phyloP scores from a whole-genome alignment of 1,140 invertebrate species.

The Trachymyrmex cornetzi region DNA sequence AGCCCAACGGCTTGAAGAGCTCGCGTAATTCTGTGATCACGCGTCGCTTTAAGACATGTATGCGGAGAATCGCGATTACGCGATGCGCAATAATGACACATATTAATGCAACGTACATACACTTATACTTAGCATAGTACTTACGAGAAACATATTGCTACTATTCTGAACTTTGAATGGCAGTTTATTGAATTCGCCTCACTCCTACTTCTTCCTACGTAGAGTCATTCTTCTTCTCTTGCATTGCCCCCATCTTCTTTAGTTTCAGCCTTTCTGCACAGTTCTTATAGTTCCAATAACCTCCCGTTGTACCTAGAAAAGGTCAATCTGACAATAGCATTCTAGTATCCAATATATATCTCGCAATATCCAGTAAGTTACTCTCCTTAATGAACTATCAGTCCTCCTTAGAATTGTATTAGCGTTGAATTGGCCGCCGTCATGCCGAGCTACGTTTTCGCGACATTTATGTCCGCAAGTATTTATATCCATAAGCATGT shows the following conservation, averaged over 20 bases:
- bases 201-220: not conserved
- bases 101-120: constrained; percentile 30
- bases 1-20: not conserved
- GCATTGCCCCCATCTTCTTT: not conserved
- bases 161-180: not conserved
- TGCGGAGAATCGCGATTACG: constrained; percentile 7
- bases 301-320: not conserved
- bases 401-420: constrained; percentile 4
- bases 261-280: not conserved
- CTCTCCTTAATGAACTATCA: not conserved
- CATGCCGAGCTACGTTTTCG: not conserved
- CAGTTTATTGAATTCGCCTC: not conserved
- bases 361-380: not conserved
- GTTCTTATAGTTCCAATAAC: not conserved
- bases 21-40: not conserved
- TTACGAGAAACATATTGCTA: constrained; percentile 24
- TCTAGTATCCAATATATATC: not conserved
- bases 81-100: constrained; percentile 15
- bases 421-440: constrained; percentile 9
- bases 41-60: not conserved
- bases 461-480: not conserved
- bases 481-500: constrained; percentile 37
- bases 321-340: not conserved
- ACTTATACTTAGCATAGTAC: constrained; percentile 37
- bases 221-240: not conserved